phyloP scores from a whole-genome alignment of 2,113 vertebrate species.

The Nerophis lumbriciformis region DNA sequence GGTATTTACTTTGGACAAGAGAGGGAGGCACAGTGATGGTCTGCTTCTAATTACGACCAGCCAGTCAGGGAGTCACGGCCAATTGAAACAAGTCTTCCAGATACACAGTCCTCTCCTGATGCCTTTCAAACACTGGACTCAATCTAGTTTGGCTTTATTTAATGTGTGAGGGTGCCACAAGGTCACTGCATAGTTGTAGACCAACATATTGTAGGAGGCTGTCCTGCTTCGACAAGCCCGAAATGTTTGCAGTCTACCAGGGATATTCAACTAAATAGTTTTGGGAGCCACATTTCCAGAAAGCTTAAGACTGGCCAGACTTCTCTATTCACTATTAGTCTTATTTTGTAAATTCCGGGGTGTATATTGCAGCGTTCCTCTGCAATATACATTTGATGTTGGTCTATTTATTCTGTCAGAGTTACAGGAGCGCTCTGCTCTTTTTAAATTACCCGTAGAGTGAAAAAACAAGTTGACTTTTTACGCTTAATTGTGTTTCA shows the following conservation, averaged over 20 bases:
- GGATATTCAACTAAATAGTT: too few species aligned
- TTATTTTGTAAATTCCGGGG: too few species aligned
- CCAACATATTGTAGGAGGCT: not conserved
- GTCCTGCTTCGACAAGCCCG: conserved; percentile 9
- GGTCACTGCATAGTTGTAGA: conserved; percentile 13
- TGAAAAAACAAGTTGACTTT: too few species aligned
- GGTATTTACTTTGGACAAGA: conserved; percentile 64
- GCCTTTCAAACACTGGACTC: conserved; percentile 15
- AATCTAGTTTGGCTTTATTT: conserved; percentile 22
- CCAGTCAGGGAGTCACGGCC: conserved; percentile 53
- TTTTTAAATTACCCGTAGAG: too few species aligned
- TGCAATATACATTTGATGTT: too few species aligned
- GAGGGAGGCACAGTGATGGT: conserved; percentile 54
- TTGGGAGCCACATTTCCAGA: too few species aligned
- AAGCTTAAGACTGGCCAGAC: too few species aligned
- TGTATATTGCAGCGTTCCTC: too few species aligned
- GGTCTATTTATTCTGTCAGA: too few species aligned
- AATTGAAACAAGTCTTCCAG: conserved; percentile 38
- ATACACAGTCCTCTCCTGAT: conserved; percentile 29
- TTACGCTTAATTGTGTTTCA: too few species aligned
- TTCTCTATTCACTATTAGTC: too few species aligned
- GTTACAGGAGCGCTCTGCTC: too few species aligned
- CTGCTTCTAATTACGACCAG: conserved; percentile 63
- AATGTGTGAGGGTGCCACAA: conserved; percentile 29
- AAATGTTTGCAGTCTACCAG: conserved; percentile 2